Evolutionary conservation across 2,113 vertebrate genomes (phyloP).

Genomic region (Phrynocephalus versicolor): DNA sequence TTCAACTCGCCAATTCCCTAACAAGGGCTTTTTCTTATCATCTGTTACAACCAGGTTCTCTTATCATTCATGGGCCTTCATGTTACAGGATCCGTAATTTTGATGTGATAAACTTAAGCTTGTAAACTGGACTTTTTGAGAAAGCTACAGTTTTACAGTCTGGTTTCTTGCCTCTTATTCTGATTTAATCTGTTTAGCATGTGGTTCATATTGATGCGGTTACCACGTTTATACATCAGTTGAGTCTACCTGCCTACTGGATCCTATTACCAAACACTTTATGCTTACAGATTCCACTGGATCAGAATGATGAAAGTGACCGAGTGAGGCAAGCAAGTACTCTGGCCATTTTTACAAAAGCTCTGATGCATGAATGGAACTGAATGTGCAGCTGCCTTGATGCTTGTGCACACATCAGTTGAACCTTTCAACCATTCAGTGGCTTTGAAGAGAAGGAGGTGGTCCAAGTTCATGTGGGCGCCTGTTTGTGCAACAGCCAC

Average conservation of each 20-base stretch:
- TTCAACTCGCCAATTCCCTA: background rate
- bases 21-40: too few species aligned
- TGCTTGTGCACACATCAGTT: background rate
- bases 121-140: slow-evolving; percentile 2
- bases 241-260: background rate
- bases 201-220: background rate
- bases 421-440: background rate
- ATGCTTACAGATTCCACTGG: background rate
- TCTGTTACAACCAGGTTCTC: background rate
- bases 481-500: background rate
- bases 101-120: background rate
- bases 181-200: background rate
- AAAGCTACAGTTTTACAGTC: background rate
- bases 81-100: background rate
- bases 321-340: background rate
- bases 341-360: background rate
- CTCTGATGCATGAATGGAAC: background rate
- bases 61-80: background rate
- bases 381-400: background rate
- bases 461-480: background rate
- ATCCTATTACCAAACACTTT: slow-evolving; percentile 15
- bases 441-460: background rate
- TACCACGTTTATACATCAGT: background rate
- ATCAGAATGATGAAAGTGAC: background rate
- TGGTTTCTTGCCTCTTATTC: background rate